phyloP scores from a whole-genome alignment of 1,140 invertebrate species.

The Colletes latitarsis region DNA sequence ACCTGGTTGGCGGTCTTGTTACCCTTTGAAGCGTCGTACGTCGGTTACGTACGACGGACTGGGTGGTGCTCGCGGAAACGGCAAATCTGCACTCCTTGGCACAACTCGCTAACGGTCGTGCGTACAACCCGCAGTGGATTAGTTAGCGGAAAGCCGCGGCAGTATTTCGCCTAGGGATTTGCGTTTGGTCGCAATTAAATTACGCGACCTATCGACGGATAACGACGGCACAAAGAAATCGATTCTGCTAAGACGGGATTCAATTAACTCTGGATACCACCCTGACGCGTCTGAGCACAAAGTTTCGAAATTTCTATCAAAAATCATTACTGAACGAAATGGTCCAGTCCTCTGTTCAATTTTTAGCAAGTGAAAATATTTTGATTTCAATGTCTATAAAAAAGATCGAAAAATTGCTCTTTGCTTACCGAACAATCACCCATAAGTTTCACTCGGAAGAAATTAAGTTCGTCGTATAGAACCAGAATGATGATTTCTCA shows the following conservation, averaged over 20 bases:
- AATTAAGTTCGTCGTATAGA: too few species aligned
- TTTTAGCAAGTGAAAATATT: too few species aligned
- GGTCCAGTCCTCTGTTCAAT: too few species aligned
- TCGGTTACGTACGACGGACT: constrained; percentile 47
- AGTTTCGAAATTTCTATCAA: too few species aligned
- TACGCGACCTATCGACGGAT: constrained; percentile 55
- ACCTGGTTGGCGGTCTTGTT: constrained; percentile 62
- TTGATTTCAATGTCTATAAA: too few species aligned
- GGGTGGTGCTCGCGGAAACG: constrained; percentile 46
- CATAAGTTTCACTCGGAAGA: too few species aligned
- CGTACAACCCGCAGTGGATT: constrained; percentile 44
- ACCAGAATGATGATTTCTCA: too few species aligned
- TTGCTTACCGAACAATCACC: too few species aligned
- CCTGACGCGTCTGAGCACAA: too few species aligned
- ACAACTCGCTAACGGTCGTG: constrained; percentile 6
- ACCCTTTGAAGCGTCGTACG: constrained; percentile 62
- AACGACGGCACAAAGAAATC: constrained; percentile 50
- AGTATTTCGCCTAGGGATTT: constrained; percentile 33
- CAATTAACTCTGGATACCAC: too few species aligned
- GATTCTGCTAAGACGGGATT: constrained; percentile 27
- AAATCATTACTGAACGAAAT: too few species aligned
- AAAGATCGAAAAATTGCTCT: too few species aligned
- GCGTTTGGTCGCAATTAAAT: constrained; percentile 55
- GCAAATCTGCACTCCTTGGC: constrained; percentile 58
- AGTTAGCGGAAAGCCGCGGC: constrained; percentile 27